phyloP scores from a whole-genome alignment of 2,113 vertebrate genomes.

The Eira barbara region DNA sequence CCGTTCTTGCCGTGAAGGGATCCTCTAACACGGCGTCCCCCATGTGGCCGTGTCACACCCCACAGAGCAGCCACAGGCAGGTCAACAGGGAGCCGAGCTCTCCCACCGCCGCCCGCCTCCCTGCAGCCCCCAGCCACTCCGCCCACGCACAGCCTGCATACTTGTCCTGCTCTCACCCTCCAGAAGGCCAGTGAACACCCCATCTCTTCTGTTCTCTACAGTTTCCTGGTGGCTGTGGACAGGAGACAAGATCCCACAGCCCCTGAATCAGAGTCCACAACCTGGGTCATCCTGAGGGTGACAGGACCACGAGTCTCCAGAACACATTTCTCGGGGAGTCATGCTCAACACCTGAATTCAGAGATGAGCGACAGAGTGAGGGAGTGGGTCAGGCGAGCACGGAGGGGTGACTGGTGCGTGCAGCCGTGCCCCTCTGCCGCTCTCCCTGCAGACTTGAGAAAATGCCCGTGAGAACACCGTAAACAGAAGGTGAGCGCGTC shows the following conservation, averaged over 20 bases:
- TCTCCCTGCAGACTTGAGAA: accelerated
- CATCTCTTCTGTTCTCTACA: accelerated
- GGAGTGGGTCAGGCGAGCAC: accelerated
- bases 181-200: accelerated
- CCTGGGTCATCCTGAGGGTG: background rate
- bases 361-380: accelerated
- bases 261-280: accelerated
- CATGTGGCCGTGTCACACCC: accelerated
- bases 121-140: accelerated
- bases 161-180: accelerated
- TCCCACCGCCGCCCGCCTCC: background rate
- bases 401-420: accelerated
- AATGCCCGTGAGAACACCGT: accelerated
- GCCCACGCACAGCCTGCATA: accelerated
- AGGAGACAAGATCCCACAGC: background rate
- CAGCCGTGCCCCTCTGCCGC: too few species aligned
- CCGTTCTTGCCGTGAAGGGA: background rate
- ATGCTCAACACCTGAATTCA: background rate
- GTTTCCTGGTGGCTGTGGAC: accelerated
- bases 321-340: accelerated
- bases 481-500: accelerated
- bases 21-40: background rate
- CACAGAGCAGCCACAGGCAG: accelerated
- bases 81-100: too few species aligned
- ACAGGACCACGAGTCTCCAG: accelerated